phyloP scores from a whole-genome alignment of 2,797 vertebrate species.

The Tiaroga cobitis region DNA sequence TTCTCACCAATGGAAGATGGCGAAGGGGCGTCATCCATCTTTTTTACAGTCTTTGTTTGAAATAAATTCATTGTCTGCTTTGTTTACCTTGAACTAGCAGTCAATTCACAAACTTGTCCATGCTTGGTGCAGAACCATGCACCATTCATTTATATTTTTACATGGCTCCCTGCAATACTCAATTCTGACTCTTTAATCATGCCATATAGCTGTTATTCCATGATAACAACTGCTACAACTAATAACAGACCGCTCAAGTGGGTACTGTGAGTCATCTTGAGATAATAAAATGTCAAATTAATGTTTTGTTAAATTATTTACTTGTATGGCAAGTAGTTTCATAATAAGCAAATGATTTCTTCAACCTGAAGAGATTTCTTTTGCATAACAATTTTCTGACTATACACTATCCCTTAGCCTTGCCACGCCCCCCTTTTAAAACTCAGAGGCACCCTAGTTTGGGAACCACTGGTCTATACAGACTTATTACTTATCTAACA shows the following conservation, averaged over 20 bases:
- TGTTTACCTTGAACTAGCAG: too few relatives aligned
- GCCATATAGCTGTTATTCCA: neutral
- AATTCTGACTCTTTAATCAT: neutral
- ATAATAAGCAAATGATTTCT: neutral
- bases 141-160: too few relatives aligned
- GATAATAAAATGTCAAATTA: neutral
- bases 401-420: neutral
- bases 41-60: neutral
- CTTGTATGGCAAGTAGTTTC: neutral
- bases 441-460: neutral
- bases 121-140: too few relatives aligned
- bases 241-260: neutral
- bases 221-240: neutral
- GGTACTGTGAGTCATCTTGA: neutral
- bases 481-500: neutral
- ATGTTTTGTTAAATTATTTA: neutral
- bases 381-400: neutral
- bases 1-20: too few relatives aligned
- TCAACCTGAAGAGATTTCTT: neutral
- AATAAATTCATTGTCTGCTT: neutral
- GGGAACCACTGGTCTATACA: neutral
- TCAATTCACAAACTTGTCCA: too few relatives aligned
- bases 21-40: too few relatives aligned
- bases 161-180: neutral
- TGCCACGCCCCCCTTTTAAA: neutral